Evolutionary conservation across 1,140 invertebrate species (phyloP).

Genomic region (Drosophila tropicalis): DNA sequence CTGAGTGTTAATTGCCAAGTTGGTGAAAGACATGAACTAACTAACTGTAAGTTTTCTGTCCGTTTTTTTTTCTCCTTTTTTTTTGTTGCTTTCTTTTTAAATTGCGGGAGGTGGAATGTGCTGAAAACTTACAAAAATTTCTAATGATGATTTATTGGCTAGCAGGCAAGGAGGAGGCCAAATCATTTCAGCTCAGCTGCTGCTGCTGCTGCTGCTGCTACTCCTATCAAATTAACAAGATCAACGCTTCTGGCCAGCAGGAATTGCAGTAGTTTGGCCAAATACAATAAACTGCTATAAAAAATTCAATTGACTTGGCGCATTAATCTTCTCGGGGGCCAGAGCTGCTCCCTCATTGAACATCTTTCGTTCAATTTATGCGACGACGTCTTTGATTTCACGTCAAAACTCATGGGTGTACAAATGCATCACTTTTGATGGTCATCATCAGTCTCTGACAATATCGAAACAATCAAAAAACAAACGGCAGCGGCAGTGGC

Average conservation of each 20-base stretch:
- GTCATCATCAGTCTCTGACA: constrained; percentile 82
- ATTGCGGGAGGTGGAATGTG: constrained; percentile 68
- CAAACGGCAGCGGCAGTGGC: constrained; percentile 64
- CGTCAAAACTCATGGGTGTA: constrained; percentile 82
- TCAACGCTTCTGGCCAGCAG: constrained; percentile 69
- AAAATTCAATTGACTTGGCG: constrained; percentile 69
- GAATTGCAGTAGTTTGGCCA: constrained; percentile 31
- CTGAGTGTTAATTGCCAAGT: constrained; percentile 78
- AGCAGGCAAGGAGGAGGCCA: constrained; percentile 17
- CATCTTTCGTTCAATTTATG: constrained; percentile 56
- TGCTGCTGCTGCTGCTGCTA: constrained; percentile 2
- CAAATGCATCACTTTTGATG: constrained; percentile 82
- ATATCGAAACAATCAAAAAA: constrained; percentile 68
- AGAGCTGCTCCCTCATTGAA: constrained; percentile 22
- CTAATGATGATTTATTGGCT: constrained; percentile 75
- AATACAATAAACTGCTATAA: constrained; percentile 17
- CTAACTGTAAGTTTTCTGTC: constrained; percentile 40
- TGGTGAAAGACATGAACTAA: constrained; percentile 30
- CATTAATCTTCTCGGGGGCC: constrained; percentile 59
- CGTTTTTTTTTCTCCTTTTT: background rate
- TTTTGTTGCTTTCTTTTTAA: constrained; percentile 7
- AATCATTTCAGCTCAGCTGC: background rate
- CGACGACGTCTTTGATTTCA: constrained; percentile 75
- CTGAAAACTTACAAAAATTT: constrained; percentile 79
- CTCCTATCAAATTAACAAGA: constrained; percentile 80